These are phyloP conservation scores for Macrotis lagotis DNA, from an alignment of 2,113 vertebrate species.

Conservation along the genomic window DNA sequence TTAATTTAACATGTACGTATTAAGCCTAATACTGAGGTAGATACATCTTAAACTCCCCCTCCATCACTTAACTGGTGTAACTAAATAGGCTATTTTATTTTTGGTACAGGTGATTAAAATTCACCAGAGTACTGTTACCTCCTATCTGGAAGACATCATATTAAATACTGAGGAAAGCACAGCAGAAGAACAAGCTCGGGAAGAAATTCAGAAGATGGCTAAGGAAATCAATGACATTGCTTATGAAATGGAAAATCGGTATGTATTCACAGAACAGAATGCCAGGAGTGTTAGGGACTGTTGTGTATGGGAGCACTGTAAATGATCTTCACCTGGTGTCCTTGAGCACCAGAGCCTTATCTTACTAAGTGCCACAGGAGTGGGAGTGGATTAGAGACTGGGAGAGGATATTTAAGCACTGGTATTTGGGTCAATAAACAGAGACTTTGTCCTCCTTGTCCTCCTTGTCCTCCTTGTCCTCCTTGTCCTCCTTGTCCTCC, in stretches of 20 bases:
- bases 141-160: constrained; percentile 94
- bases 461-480: no score
- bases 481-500: no score
- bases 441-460: no score
- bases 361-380: no score
- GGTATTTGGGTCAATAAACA: no score
- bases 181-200: constrained; percentile 91
- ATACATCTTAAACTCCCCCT: neutral
- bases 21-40: neutral
- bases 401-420: no score
- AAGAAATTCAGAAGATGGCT: constrained; percentile 89
- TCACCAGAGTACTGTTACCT: constrained; percentile 91
- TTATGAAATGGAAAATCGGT: constrained; percentile 91
- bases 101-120: constrained; percentile 89
- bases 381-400: no score
- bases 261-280: constrained; percentile 36
- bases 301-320: no score
- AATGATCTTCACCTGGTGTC: no score
- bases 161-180: constrained; percentile 84
- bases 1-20: neutral
- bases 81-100: constrained; percentile 12
- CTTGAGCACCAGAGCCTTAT: no score
- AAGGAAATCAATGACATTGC: constrained; percentile 91
- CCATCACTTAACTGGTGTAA: constrained; percentile 1
- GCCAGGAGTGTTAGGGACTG: no score